Conservation (phyloP, 53 echinoderm and acorn worm species). For the Paelopatides confundens region DNA sequence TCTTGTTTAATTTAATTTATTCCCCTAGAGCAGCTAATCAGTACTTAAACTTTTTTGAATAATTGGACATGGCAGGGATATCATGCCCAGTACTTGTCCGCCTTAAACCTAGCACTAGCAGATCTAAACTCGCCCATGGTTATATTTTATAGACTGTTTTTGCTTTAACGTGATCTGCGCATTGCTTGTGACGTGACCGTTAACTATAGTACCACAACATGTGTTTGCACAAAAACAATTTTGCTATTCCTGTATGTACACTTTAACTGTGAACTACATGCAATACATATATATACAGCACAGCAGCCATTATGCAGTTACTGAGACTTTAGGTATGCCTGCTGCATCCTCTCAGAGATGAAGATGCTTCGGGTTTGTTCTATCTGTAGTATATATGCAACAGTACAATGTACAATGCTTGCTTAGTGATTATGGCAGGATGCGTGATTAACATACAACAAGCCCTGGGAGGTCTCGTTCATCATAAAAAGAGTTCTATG, state of each 20-base stretch:
- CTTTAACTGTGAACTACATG: not conserved
- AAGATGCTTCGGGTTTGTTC: too few species aligned
- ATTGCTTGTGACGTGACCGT: not conserved
- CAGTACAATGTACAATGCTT: not conserved
- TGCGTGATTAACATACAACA: slow-evolving; percentile 40
- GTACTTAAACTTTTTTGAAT: not conserved
- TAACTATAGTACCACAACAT: not conserved
- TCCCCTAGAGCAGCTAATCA: not conserved
- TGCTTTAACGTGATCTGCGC: not conserved
- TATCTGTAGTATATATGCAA: not conserved
- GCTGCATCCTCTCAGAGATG: too few species aligned
- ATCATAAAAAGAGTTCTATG: not conserved
- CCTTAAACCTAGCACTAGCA: not conserved
- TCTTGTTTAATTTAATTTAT: not conserved
- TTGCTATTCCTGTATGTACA: not conserved
- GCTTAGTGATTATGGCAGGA: slow-evolving; percentile 9
- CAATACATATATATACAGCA: not conserved
- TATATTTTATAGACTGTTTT: not conserved
- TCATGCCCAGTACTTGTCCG: not conserved
- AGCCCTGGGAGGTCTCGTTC: slow-evolving; percentile 18
- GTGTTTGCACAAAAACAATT: not conserved
- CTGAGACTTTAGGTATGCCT: too few species aligned
- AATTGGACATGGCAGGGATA: not conserved
- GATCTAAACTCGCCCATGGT: not conserved
- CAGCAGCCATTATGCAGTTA: not conserved